Evolutionary conservation across 2,113 vertebrate genomes (phyloP), one percentile per base, ranked within the genome.

Genomic region (Hemichromis elongatus): DNA sequence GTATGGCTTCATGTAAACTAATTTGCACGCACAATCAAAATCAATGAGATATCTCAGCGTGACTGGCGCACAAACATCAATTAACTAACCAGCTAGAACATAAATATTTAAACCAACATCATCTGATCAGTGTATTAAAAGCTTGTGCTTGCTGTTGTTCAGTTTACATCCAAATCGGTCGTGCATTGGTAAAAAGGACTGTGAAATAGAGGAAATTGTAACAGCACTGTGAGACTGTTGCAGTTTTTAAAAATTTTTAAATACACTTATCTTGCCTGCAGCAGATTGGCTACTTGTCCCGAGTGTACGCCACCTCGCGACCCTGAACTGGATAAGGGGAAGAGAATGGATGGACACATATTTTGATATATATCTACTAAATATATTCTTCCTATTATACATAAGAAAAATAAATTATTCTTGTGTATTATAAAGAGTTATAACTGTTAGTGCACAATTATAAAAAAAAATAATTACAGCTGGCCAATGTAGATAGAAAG

Each of bases 11-110:
- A 33, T 75, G 45, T 52, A 75, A 75, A 75, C 45, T 75, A 75
- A 75, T 75, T 75, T 75, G 26, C 70, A 52, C 40, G 14, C 33
- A 68, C n/a, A 63, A 56, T 77, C 56, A 82, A 86, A 83, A 79
- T 10, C 80, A 83, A 53, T 79, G 30, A 54, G 63, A 55, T 54
- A 77, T 47, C 47, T 28, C 75, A 30, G 35, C 7, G 21, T 24
- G 37, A 79, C 33, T 24, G 24, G 21, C 2, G 30, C 52, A 68
- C 42, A 61, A 61, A 73, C 11, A 52, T 82, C 75, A 56, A 45
- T 30, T 10, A 57, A 21, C 30, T 21, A 63, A 78, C 30, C 75
- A 78, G 24, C 21, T 66, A 42, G 61, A 53, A 28, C 37, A 63
- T 35, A 24, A 24, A 13, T n/a, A 52, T 77, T 47, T 13, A 33